Evolutionary conservation across 2,888 invertebrate genomes (phyloP).

Genomic region (Trachelus stipa): DNA sequence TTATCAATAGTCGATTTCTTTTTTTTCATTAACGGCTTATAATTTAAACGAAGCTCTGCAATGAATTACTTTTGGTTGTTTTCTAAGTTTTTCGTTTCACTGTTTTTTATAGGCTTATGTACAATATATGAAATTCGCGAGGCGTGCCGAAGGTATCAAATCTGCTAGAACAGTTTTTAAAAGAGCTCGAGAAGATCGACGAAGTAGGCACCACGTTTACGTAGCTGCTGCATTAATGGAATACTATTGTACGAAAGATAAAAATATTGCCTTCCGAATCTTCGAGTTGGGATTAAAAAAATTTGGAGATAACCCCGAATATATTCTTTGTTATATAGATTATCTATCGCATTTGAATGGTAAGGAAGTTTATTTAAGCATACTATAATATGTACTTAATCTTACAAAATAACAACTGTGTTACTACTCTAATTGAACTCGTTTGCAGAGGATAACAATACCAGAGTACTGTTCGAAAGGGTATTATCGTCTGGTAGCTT

Average conservation of each 20-base stretch:
- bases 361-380: constrained; percentile 59
- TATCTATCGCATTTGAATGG: constrained; percentile 97
- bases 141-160: constrained; percentile 97
- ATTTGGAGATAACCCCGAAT: constrained; percentile 94
- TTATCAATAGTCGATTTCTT: constrained; percentile 7
- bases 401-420: not conserved
- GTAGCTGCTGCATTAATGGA: constrained; percentile 99
- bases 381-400: constrained; percentile 7
- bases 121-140: constrained; percentile 98
- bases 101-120: constrained; percentile 82
- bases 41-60: not conserved
- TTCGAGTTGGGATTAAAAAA: constrained; percentile 98
- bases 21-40: not conserved
- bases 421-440: constrained; percentile 18
- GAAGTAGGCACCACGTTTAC: constrained; percentile 89
- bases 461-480: constrained; percentile 97
- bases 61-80: constrained; percentile 6
- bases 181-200: constrained; percentile 89
- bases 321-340: constrained; percentile 95
- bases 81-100: not conserved
- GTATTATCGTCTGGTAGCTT: constrained; percentile 93
- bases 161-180: constrained; percentile 96
- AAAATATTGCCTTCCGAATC: constrained; percentile 94
- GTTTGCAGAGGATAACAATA: constrained; percentile 96
- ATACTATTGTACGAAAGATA: constrained; percentile 98